A percentile compares a stretch with the other conserved stretches of the same genome.
phyloP scores from a whole-genome alignment of 2,113 vertebrate species.

The Oenanthe oenanthe region DNA sequence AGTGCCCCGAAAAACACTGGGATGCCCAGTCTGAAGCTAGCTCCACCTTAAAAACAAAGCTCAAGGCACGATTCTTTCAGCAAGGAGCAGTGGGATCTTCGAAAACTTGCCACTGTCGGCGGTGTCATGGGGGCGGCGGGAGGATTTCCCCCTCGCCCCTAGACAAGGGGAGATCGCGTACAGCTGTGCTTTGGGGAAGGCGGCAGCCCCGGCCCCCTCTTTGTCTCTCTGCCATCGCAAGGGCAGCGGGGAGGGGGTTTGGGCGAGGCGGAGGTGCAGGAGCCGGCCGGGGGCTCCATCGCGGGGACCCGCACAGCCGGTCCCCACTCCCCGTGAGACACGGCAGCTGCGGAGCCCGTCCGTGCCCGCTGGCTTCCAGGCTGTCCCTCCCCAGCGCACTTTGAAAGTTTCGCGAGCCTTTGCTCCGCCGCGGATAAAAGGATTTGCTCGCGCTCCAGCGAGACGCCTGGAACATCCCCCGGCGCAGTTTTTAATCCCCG shows the following conservation, averaged over 20 bases:
- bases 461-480: background rate
- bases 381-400: background rate
- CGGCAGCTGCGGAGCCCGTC: background rate
- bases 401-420: background rate
- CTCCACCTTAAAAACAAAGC: background rate
- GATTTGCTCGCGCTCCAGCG: background rate
- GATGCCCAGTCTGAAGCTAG: background rate
- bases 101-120: background rate
- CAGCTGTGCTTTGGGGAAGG: background rate
- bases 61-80: background rate
- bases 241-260: background rate
- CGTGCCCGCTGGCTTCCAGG: background rate
- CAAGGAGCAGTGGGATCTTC: background rate
- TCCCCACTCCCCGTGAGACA: background rate
- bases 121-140: background rate
- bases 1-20: background rate
- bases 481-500: background rate
- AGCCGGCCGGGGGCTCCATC: background rate
- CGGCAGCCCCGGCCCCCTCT: background rate
- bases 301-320: background rate
- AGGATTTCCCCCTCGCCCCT: fast-evolving
- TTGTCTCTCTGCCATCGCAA: background rate
- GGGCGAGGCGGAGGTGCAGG: background rate
- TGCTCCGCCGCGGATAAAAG: background rate
- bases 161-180: background rate